Evolutionary conservation across 2,113 vertebrate species (phyloP).

Genomic region (Hiodon tergisus): DNA sequence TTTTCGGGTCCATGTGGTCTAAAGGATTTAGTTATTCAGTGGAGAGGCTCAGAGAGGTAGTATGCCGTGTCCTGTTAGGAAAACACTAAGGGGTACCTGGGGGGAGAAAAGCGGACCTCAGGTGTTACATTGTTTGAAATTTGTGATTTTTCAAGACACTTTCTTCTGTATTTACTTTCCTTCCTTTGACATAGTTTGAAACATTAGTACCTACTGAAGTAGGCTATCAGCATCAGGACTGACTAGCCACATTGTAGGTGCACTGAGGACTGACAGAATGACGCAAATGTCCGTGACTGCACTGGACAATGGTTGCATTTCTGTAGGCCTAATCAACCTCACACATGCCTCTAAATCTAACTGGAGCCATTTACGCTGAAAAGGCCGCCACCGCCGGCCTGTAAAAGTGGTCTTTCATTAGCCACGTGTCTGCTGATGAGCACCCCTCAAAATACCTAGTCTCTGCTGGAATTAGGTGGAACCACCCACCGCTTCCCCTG

Average conservation of each 20-base stretch:
- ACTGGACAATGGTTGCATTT: slow-evolving; percentile 19
- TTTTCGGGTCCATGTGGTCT: slow-evolving; percentile 16
- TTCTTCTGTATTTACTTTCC: slow-evolving; percentile 13
- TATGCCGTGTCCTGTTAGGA: neutral
- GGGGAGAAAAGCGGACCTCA: slow-evolving; percentile 12
- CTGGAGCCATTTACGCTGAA: slow-evolving; percentile 11
- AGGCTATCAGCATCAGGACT: slow-evolving; percentile 15
- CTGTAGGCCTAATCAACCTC: slow-evolving; percentile 1
- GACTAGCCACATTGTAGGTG: slow-evolving; percentile 8
- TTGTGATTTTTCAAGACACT: neutral
- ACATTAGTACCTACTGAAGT: neutral
- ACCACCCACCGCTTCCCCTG: neutral
- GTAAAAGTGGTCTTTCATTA: slow-evolving; percentile 14
- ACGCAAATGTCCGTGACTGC: neutral
- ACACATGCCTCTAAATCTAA: neutral
- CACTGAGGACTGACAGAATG: slow-evolving; percentile 15
- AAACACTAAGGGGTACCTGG: slow-evolving; percentile 4
- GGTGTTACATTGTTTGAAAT: slow-evolving; percentile 18
- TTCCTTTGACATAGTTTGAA: neutral
- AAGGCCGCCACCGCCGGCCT: slow-evolving; percentile 4
- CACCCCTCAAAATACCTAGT: slow-evolving; percentile 19
- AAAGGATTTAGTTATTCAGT: slow-evolving; percentile 30
- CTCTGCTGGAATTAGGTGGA: slow-evolving; percentile 13
- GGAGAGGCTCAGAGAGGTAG: slow-evolving; percentile 6
- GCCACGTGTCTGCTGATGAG: slow-evolving; percentile 15